Evolutionary conservation across 2,797 vertebrate species (phyloP).

Genomic region (Eulemur mongoz): DNA sequence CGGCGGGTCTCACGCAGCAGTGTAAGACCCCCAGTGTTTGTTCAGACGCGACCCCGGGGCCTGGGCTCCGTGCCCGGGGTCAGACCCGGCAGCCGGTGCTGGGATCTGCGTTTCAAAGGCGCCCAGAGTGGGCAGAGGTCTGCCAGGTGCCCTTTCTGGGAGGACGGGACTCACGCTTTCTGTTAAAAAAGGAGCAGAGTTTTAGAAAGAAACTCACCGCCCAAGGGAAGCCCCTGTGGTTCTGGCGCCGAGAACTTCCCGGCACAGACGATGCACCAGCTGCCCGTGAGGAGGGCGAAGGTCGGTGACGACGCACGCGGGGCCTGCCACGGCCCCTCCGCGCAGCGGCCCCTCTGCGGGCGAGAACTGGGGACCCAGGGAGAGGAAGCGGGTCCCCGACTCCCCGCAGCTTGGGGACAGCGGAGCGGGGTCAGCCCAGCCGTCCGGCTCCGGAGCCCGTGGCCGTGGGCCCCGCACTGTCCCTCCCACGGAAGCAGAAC

Average conservation of each 20-base stretch:
- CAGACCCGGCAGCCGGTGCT: background rate
- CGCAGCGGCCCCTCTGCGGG: too few relatives aligned
- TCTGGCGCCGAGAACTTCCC: background rate
- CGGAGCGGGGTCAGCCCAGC: accelerated
- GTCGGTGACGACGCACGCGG: too few relatives aligned
- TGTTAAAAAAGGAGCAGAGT: background rate
- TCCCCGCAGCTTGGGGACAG: background rate
- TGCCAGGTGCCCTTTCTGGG: too few relatives aligned
- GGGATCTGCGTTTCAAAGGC: background rate
- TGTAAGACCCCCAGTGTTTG: too few relatives aligned
- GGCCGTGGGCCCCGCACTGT: accelerated
- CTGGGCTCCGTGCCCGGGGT: background rate
- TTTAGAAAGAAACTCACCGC: background rate
- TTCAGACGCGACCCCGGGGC: background rate
- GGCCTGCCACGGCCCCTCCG: accelerated
- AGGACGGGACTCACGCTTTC: background rate
- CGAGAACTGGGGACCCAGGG: background rate
- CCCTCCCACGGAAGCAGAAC: background rate
- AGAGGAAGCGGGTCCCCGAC: background rate
- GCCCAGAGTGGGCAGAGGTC: background rate
- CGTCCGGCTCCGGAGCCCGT: background rate
- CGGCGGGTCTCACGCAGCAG: too few relatives aligned
- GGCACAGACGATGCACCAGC: background rate
- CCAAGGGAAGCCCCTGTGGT: background rate
- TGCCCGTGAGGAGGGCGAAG: background rate